phyloP scores from a whole-genome alignment of 2,888 invertebrate genomes.

The Hyposoter didymator region DNA sequence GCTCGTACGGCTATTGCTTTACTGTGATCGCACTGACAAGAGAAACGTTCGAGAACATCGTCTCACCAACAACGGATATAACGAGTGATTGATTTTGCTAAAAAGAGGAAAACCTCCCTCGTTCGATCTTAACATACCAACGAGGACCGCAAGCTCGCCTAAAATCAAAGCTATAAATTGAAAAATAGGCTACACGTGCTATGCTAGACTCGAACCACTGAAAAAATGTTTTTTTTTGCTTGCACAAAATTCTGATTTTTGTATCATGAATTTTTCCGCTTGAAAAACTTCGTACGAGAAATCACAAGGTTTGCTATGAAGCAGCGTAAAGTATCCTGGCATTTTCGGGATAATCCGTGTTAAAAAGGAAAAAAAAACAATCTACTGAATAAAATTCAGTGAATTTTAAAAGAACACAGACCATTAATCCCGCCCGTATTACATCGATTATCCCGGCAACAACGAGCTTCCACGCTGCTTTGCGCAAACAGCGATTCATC shows the following conservation, averaged over 20 bases:
- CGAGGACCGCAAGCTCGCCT: conserved; percentile 64
- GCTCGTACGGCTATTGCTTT: conserved; percentile 70
- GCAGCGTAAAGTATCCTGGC: background rate
- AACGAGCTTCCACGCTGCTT: background rate
- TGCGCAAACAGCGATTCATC: background rate
- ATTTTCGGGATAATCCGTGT: background rate
- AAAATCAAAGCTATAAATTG: conserved; percentile 75
- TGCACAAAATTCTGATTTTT: no score
- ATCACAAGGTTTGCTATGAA: background rate
- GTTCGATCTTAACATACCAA: conserved; percentile 59
- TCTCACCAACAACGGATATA: conserved; percentile 77
- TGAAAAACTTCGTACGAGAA: background rate
- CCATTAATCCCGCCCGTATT: background rate
- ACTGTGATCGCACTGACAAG: conserved; percentile 67
- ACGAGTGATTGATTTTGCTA: conserved; percentile 81
- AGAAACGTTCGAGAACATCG: conserved; percentile 68
- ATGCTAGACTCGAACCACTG: background rate
- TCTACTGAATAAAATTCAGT: background rate
- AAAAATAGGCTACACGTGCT: conserved; percentile 80
- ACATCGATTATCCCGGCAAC: conserved; percentile 1
- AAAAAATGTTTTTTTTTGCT: no score
- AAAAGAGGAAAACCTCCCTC: conserved; percentile 52
- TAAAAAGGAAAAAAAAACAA: background rate
- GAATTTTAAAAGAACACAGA: background rate
- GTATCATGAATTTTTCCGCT: background rate